Evolutionary conservation across 2,113 vertebrate species (phyloP), one percentile per base, ranked within the genome.

Genomic region (Apus apus): DNA sequence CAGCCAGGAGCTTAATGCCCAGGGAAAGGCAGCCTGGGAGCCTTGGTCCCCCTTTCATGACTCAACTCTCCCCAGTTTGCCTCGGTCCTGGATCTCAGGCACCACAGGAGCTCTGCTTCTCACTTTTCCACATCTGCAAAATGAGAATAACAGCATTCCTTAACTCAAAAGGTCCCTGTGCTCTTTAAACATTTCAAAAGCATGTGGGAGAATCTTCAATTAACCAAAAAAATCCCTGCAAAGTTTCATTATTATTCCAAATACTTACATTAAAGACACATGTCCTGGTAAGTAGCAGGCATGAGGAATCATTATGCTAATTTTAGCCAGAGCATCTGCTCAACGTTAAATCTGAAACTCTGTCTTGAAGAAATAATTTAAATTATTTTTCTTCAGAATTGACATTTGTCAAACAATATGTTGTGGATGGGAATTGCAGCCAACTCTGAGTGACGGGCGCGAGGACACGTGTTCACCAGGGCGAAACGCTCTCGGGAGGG

Each of bases 321-420:
- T 98, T 98, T 98, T 98, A 98, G 97, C 93, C 65, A 15, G 87
- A 97, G 98, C 98, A 97, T 98, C 98, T 98, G 98, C 92, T 97
- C 96, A 27, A 54, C 26, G 97, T 97, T 95, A 91, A 96, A 97
- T 94, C 95, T 34, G 76, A 96, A 57, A 96, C 88, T 97, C 95
- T 79, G 94, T 96, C 97, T 97, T 67, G 22, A 94, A 91, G 92
- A 97, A 97, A 97, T 89, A 19, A 82, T 91, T 82, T 72, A 45
- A 96, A 93, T 95, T 81, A 53, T 91, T 92, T 90, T 92, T 85
- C 66, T 19, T 70, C 93, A 79, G 91, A 76, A 92, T 25, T 96
- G 94, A 92, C 62, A 94, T 96, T 97, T 93, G 89, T 95, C 96
- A 91, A 94, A 87, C 93, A 87, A 82, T 61, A 70, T 79, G 93